Evolutionary conservation across 1,140 invertebrate species (phyloP).

Genomic region (Drosophila eugracilis): DNA sequence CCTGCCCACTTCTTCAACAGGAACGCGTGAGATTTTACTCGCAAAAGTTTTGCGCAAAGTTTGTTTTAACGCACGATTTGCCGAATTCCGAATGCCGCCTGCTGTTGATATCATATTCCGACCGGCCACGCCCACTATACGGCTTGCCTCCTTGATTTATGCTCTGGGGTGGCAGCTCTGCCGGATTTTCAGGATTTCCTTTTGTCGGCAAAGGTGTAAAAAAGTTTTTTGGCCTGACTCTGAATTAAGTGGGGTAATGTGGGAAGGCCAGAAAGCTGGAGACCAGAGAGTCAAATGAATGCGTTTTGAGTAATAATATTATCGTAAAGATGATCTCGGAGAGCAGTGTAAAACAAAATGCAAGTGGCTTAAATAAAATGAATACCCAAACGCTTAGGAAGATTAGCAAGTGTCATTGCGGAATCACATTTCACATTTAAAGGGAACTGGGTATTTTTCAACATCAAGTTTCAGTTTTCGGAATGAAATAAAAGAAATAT

Average conservation of each 20-base stretch:
- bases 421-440: no score
- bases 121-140: conserved; percentile 64
- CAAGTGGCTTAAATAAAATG: conserved; percentile 3
- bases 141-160: conserved; percentile 68
- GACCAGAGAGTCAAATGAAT: conserved; percentile 16
- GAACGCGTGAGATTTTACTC: conserved; percentile 76
- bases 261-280: background rate
- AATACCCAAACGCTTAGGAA: background rate
- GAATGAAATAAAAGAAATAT: no score
- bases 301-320: conserved; percentile 34
- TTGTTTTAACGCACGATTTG: conserved; percentile 81
- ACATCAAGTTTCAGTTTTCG: background rate
- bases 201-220: conserved; percentile 63
- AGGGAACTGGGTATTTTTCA: background rate
- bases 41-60: conserved; percentile 71
- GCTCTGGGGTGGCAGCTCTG: conserved; percentile 30
- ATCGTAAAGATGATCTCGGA: conserved; percentile 14
- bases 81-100: conserved; percentile 59
- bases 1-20: conserved; percentile 35
- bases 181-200: conserved; percentile 30
- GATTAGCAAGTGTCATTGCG: background rate
- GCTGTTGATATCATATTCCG: conserved; percentile 80
- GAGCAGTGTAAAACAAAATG: background rate
- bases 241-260: conserved; percentile 11
- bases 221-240: conserved; percentile 41